Evolutionary conservation across 2,113 vertebrate genomes (phyloP), one percentile per base, ranked within the genome.

Genomic region (Apteryx mantelli): DNA sequence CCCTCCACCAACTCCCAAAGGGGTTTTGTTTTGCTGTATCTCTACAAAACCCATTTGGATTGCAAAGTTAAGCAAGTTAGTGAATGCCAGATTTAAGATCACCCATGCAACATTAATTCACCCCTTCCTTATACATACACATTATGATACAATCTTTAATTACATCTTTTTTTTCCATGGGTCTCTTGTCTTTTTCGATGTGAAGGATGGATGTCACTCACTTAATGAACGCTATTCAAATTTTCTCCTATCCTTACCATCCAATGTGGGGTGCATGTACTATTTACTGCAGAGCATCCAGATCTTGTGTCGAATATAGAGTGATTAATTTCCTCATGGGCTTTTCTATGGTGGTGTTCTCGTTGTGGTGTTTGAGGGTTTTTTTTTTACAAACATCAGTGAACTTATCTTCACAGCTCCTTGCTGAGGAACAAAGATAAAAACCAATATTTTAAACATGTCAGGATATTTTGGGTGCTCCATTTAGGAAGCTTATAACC

Each of bases 251-350:
- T 60, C 89, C 86, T 96, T 95, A 96, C 94, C 91, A 91, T 30
- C 73, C 91, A 90, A 2, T 68, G 82, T 79, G 71, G 66, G 91
- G 60, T 68, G 50, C 76, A 58, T 94, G 88, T 75, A 94, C 73
- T 76, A 40, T 91, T 95, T 94, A 94, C 84, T 90, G 85, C 94
- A 93, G 71, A 96, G 82, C 79, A 90, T 84, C 79, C 88, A 91
- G 88, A 86, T 63, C 91, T 82, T n/a, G 25, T 80, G 68, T 4
- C 86, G 88, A 95, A 96, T 91, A 81, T 52, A 81, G 46, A 91
- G 78, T 88, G 85, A 95, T 96, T 96, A 86, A 96, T 96, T 95
- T 97, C 89, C 96, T 96, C 95, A 71, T 22, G 68, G 91, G 89
- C 36, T 93, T 95, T 91, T 94, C 89, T 91, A 34, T n/a, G 80